These are phyloP conservation scores for Protophormia terraenovae DNA, from an alignment of 2,888 invertebrate genomes.

Conservation along the genomic window DNA sequence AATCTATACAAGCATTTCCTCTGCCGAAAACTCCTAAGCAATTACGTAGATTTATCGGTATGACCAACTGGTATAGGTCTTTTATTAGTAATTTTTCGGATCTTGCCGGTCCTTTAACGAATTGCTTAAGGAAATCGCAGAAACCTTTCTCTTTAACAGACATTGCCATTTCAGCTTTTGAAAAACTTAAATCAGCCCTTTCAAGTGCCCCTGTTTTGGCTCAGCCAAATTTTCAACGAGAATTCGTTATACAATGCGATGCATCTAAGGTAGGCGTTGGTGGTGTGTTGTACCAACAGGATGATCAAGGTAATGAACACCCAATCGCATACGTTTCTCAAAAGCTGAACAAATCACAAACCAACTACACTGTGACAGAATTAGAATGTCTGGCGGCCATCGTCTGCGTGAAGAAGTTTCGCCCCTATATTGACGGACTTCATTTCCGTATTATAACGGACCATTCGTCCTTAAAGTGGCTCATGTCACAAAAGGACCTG, in stretches of 20 bases:
- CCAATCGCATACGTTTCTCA: constrained; percentile 52
- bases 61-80: constrained; percentile 47
- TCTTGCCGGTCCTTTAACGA: constrained; percentile 41
- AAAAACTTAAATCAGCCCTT: constrained; percentile 30
- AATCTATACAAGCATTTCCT: constrained; percentile 34
- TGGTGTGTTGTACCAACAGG: constrained; percentile 41
- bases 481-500: constrained; percentile 34
- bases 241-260: constrained; percentile 53
- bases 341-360: constrained; percentile 64
- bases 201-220: constrained; percentile 33
- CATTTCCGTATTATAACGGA: constrained; percentile 36
- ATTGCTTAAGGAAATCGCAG: constrained; percentile 22
- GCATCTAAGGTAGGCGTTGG: constrained; percentile 44
- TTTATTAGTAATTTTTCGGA: constrained; percentile 42
- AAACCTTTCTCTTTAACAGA: constrained; percentile 3
- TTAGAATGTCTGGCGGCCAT: constrained; percentile 28
- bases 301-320: constrained; percentile 13
- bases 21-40: not conserved
- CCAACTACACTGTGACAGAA: constrained; percentile 31
- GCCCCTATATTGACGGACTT: constrained; percentile 30
- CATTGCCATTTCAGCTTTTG: constrained; percentile 1
- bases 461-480: constrained; percentile 22
- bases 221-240: constrained; percentile 32
- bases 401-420: not conserved
- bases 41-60: constrained; percentile 32